Conservation (phyloP, 2,113 vertebrate genomes). For the Campylorhamphus procurvoides region DNA sequence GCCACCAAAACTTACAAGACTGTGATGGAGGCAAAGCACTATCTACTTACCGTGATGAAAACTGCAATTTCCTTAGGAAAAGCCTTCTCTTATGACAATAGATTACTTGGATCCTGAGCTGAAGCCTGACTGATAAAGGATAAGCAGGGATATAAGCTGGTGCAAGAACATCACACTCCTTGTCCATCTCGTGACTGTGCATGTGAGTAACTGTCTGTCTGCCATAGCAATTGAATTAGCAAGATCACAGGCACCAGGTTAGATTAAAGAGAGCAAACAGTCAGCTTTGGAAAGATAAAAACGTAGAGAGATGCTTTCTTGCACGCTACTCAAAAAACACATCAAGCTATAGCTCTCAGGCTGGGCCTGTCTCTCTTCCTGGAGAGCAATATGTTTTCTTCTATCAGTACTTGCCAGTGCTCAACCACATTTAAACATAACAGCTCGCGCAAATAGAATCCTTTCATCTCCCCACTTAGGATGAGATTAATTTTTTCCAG, state of each 20-base stretch:
- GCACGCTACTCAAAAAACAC: neutral
- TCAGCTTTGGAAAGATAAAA: neutral
- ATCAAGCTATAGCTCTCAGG: neutral
- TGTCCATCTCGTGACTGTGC: neutral
- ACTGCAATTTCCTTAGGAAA: neutral
- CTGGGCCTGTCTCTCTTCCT: neutral
- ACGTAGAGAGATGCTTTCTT: neutral
- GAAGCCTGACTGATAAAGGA: neutral
- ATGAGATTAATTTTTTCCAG: conserved; percentile 37
- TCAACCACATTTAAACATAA: conserved; percentile 41
- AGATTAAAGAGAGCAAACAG: neutral
- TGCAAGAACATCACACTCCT: neutral
- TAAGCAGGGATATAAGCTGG: neutral
- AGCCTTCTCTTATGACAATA: neutral
- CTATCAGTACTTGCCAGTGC: conserved; percentile 14
- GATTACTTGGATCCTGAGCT: neutral
- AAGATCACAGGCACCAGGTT: neutral
- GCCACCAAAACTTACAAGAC: neutral
- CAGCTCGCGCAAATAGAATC: neutral
- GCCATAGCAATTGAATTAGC: neutral
- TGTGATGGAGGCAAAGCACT: neutral
- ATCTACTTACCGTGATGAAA: neutral
- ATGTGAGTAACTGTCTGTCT: neutral
- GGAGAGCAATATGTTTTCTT: conserved; percentile 19
- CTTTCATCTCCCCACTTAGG: conserved; percentile 27